These are phyloP conservation scores for Scaptodrosophila lebanonensis DNA, from an alignment of 1,140 invertebrate genomes.

Conservation along the genomic window DNA sequence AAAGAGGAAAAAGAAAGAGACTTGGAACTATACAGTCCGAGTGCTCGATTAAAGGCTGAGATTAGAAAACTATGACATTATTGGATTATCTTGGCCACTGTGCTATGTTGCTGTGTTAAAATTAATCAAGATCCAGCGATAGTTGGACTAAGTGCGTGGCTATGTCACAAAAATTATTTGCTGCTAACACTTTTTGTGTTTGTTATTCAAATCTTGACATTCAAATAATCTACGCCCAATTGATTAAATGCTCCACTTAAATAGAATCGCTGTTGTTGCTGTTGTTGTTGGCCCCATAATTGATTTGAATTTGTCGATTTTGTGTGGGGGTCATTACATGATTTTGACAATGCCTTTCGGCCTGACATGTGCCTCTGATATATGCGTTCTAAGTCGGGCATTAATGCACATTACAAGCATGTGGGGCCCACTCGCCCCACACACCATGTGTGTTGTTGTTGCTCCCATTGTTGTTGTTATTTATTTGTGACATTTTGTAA, in stretches of 20 bases:
- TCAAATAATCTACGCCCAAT: conserved; percentile 49
- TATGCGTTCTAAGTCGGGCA: conserved; percentile 9
- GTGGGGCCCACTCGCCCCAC: conserved; percentile 15
- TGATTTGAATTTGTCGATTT: conserved; percentile 41
- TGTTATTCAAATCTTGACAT: conserved; percentile 6
- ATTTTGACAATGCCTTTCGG: conserved; percentile 1
- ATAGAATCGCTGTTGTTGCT: background rate
- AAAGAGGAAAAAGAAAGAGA: too few relatives aligned
- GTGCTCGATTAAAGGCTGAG: too few relatives aligned
- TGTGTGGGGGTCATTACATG: conserved; percentile 20
- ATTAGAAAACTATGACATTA: too few relatives aligned
- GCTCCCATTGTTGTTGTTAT: too few relatives aligned
- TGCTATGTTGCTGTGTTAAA: too few relatives aligned
- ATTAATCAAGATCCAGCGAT: too few relatives aligned
- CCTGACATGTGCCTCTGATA: conserved; percentile 18
- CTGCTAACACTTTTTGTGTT: conserved; percentile 18
- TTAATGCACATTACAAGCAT: conserved; percentile 12
- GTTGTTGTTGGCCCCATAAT: conserved; percentile 29
- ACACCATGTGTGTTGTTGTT: too few relatives aligned
- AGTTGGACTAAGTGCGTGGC: too few relatives aligned
- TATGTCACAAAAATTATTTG: too few relatives aligned
- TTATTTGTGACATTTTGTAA: too few relatives aligned
- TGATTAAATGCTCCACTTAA: conserved; percentile 20
- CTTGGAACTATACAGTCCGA: too few relatives aligned
- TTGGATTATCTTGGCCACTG: too few relatives aligned